Conservation (phyloP, 2,113 vertebrate genomes). For the Leptobrachium leishanense region DNA sequence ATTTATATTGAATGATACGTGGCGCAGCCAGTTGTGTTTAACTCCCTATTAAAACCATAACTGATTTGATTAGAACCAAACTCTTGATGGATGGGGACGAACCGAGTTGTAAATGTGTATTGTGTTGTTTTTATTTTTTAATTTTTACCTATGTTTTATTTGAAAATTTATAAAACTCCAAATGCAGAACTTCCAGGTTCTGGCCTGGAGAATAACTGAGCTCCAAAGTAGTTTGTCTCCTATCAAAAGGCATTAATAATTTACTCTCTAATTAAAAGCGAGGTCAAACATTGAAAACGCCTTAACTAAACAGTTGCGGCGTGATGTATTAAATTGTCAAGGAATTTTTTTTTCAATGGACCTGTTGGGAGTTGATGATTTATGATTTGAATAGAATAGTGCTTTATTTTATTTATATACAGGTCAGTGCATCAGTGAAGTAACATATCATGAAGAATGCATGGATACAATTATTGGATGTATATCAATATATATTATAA, state of each 20-base stretch:
- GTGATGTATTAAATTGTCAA: conserved; percentile 63
- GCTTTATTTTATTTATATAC: conserved; percentile 1
- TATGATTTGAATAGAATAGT: conserved; percentile 32
- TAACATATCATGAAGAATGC: not conserved
- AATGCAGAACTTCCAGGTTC: conserved; percentile 60
- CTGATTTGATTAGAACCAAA: conserved; percentile 47
- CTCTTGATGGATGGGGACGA: conserved; percentile 58
- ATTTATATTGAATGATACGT: conserved; percentile 8
- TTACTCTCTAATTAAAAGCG: conserved; percentile 87
- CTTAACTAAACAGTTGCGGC: conserved; percentile 63
- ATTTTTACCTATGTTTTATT: conserved; percentile 63
- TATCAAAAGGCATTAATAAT: conserved; percentile 79
- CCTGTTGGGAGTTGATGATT: conserved; percentile 51
- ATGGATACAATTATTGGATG: not conserved
- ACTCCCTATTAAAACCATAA: conserved; percentile 48
- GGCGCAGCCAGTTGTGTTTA: conserved; percentile 42
- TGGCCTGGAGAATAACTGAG: conserved; percentile 61
- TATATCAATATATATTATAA: not conserved
- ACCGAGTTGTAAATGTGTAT: conserved; percentile 60
- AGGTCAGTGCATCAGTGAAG: not conserved
- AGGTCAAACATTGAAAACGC: conserved; percentile 81
- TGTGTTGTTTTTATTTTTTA: conserved; percentile 56
- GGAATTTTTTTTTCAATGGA: conserved; percentile 62
- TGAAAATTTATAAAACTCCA: conserved; percentile 66
- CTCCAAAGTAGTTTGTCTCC: conserved; percentile 66